These are phyloP conservation scores for Diacarnus erythraeanus DNA, from an alignment of 37 sponge, comb jelly and placozoan genomes.

Conservation along the genomic window DNA sequence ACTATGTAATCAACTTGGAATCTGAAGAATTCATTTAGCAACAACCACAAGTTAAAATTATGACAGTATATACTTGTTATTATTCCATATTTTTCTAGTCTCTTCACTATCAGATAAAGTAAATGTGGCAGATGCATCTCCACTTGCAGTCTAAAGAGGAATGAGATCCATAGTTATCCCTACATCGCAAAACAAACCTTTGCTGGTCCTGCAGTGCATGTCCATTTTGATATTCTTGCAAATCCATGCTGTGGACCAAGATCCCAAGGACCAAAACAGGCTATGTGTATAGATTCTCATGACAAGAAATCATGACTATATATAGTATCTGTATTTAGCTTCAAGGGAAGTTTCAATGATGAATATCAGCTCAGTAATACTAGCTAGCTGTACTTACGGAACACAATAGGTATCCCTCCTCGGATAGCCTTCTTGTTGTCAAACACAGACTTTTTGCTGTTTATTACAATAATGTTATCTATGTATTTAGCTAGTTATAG, in stretches of 20 bases:
- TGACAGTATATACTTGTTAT: conserved; percentile 34
- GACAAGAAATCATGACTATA: too few relatives aligned
- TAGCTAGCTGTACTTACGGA: conserved; percentile 64
- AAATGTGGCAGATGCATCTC: conserved; percentile 72
- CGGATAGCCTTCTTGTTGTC: conserved; percentile 92
- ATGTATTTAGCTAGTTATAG: not conserved
- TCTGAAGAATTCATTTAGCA: conserved; percentile 8
- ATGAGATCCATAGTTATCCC: not conserved
- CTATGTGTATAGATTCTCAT: conserved; percentile 37
- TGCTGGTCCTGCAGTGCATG: conserved; percentile 19
- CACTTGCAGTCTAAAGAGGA: conserved; percentile 39
- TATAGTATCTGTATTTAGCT: not conserved
- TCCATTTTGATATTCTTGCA: conserved; percentile 80
- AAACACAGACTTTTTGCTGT: conserved; percentile 81
- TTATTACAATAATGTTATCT: not conserved
- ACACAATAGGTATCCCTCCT: conserved; percentile 92
- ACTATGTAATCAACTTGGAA: conserved; percentile 66
- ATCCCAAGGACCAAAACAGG: conserved; percentile 93
- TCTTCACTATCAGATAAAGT: conserved; percentile 65
- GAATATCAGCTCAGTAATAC: not conserved
- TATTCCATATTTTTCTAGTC: conserved; percentile 76
- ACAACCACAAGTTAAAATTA: not conserved
- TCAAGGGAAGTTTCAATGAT: not conserved
- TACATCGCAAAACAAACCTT: conserved; percentile 25
- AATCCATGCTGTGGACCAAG: conserved; percentile 96